Percentiles rank a stretch among this genome's conserved stretches.
phyloP scores from a whole-genome alignment of 2,113 vertebrate species.

The Ageneiosus marmoratus region DNA sequence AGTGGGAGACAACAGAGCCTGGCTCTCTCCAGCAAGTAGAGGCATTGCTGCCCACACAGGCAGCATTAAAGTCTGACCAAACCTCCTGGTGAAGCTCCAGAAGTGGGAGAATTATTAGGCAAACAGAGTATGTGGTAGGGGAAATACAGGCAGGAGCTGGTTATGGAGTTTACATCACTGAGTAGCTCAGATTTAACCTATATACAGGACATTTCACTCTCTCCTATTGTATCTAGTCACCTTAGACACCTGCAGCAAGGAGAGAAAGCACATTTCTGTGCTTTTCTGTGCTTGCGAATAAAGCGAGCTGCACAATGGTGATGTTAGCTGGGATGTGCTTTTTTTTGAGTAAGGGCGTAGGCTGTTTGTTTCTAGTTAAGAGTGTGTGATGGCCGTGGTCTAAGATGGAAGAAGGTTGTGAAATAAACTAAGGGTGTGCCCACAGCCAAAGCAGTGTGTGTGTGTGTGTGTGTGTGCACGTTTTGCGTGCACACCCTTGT shows the following conservation, averaged over 20 bases:
- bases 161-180: constrained; percentile 10
- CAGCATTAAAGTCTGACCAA: constrained; percentile 44
- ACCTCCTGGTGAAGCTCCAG: constrained; percentile 28
- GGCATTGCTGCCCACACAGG: constrained; percentile 46
- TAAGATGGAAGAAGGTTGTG: constrained; percentile 61
- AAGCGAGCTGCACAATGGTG: neutral
- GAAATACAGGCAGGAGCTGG: constrained; percentile 16
- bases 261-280: constrained; percentile 10
- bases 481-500: constrained; percentile 37
- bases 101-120: constrained; percentile 23
- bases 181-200: constrained; percentile 18
- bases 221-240: neutral
- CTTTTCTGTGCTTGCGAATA: constrained; percentile 11
- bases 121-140: constrained; percentile 11
- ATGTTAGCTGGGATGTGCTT: constrained; percentile 19
- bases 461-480: constrained; percentile 54
- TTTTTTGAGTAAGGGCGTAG: constrained; percentile 31
- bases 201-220: neutral
- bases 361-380: constrained; percentile 42
- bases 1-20: constrained; percentile 45
- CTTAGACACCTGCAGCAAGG: constrained; percentile 2
- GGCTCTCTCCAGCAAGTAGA: constrained; percentile 46
- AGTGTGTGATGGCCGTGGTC: constrained; percentile 49
- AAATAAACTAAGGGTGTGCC: constrained; percentile 71
- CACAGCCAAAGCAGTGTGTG: constrained; percentile 44